phyloP scores from a whole-genome alignment of 1,140 invertebrate genomes.

The Lanistes nyassanus region DNA sequence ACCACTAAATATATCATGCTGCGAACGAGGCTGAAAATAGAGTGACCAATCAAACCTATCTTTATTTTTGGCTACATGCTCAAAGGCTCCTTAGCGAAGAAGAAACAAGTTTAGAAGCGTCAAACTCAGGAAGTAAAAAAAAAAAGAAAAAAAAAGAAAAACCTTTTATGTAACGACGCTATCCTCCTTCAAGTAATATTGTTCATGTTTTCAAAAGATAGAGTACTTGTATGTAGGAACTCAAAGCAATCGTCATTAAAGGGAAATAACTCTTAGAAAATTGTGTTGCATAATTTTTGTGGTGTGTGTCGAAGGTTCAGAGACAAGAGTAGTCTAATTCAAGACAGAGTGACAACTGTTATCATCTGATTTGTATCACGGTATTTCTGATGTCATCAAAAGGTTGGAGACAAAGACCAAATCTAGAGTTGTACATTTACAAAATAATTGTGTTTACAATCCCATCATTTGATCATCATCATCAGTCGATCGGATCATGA shows the following conservation, averaged over 20 bases:
- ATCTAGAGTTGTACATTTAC: too few species aligned
- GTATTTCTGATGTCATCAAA: background rate
- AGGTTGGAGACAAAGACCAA: too few species aligned
- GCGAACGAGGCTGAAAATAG: background rate
- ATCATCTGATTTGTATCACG: background rate
- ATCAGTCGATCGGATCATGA: too few species aligned
- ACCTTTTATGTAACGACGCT: too few species aligned
- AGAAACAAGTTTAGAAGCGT: background rate
- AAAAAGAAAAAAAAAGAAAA: too few species aligned
- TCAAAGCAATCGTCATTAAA: too few species aligned
- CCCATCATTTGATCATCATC: too few species aligned
- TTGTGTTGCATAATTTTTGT: background rate
- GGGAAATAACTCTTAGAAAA: background rate
- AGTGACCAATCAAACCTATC: slow-evolving; percentile 6
- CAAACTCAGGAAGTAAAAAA: background rate
- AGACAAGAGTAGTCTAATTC: background rate
- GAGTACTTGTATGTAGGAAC: too few species aligned
- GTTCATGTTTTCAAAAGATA: too few species aligned
- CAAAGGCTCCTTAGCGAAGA: background rate
- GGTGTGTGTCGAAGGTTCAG: background rate
- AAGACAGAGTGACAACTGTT: background rate
- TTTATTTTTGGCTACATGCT: background rate
- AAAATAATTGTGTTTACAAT: too few species aligned
- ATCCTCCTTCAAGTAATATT: too few species aligned
- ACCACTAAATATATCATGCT: background rate